These are phyloP conservation scores for Pocillopora meandrina DNA, from an alignment of 92 coral and sea anemone genomes.

Conservation along the genomic window DNA sequence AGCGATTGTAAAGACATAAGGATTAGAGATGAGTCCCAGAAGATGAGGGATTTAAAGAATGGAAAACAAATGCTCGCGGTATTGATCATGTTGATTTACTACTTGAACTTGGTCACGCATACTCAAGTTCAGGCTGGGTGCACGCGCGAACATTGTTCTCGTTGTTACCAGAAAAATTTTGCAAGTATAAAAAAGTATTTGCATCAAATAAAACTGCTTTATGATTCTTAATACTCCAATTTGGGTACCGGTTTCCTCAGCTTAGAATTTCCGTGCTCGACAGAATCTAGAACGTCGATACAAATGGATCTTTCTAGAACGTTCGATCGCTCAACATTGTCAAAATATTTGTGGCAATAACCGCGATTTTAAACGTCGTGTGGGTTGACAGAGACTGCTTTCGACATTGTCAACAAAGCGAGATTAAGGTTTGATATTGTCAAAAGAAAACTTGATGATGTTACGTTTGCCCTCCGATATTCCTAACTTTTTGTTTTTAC, in stretches of 20 bases:
- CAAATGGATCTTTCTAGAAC: not conserved
- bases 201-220: not conserved
- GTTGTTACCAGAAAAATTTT: not conserved
- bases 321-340: not conserved
- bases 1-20: not conserved
- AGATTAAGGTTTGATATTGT: not conserved
- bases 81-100: slow-evolving; percentile 10
- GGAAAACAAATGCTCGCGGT: not conserved
- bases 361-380: not conserved
- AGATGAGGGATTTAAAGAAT: not conserved
- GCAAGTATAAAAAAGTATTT: not conserved
- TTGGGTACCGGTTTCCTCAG: not conserved
- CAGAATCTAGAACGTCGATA: not conserved
- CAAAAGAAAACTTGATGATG: not conserved
- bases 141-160: not conserved
- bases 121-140: not conserved
- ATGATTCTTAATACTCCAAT: not conserved
- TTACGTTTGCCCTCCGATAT: too few relatives aligned
- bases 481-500: too few relatives aligned
- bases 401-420: not conserved
- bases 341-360: not conserved
- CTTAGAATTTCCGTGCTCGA: not conserved
- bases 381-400: not conserved
- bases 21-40: not conserved
- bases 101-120: slow-evolving; percentile 12